Evolutionary conservation across 2,888 invertebrate species (phyloP).

Genomic region (Parthenolecanium corni): DNA sequence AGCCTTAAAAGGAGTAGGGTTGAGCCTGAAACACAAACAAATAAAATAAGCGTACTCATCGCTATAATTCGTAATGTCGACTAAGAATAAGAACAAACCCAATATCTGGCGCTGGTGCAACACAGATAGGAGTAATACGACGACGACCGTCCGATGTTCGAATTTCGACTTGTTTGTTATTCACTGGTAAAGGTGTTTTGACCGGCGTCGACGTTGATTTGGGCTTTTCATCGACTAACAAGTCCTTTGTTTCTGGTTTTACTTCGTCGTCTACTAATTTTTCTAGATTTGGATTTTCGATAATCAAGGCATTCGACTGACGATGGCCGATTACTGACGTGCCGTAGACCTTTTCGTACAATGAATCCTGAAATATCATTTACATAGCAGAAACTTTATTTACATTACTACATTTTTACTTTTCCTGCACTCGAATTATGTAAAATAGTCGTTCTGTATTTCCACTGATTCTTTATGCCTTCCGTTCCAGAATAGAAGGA

Average conservation of each 20-base stretch:
- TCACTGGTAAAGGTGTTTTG: conserved; percentile 44
- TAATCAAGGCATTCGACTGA: conserved; percentile 41
- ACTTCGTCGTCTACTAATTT: conserved; percentile 34
- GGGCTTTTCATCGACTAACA: not conserved
- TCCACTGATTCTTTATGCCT: too few species aligned
- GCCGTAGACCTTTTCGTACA: conserved; percentile 81
- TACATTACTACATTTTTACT: too few species aligned
- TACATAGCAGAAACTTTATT: conserved; percentile 18
- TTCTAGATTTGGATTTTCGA: conserved; percentile 55
- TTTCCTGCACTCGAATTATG: too few species aligned
- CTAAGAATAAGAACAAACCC: not conserved
- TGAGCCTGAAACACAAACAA: not conserved
- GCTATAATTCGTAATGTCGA: not conserved
- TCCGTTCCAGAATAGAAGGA: too few species aligned
- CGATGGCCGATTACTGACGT: conserved; percentile 53
- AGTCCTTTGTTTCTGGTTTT: conserved; percentile 31
- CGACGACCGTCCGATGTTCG: conserved; percentile 87
- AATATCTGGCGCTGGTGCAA: conserved; percentile 45
- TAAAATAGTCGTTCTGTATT: too few species aligned
- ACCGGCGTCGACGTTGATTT: not conserved
- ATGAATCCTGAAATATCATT: conserved; percentile 51
- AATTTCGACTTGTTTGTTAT: conserved; percentile 86
- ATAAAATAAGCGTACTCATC: not conserved
- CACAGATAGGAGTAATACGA: conserved; percentile 91
- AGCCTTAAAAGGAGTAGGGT: conserved; percentile 18